These are phyloP conservation scores for Tetramorium simillimum DNA, from an alignment of 1,140 invertebrate species.

Conservation along the genomic window DNA sequence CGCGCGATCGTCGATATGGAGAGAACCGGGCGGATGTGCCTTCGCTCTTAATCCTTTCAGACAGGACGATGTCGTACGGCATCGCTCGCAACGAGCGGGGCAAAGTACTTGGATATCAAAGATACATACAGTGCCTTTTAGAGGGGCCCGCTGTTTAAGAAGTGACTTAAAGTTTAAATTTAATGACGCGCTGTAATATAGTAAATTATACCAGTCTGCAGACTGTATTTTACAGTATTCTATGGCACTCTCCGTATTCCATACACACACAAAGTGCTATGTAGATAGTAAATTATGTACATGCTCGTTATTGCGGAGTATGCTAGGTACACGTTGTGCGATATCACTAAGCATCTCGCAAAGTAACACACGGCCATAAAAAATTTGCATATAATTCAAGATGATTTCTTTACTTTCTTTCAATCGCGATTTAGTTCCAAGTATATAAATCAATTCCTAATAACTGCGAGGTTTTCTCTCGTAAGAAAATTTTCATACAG, in stretches of 20 bases:
- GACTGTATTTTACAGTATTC: background rate
- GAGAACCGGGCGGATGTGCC: background rate
- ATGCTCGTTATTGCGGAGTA: background rate
- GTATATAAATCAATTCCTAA: background rate
- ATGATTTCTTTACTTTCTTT: background rate
- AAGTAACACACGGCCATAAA: background rate
- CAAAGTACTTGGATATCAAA: background rate
- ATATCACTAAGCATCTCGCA: background rate
- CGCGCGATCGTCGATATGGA: background rate
- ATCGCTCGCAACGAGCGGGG: constrained; percentile 3
- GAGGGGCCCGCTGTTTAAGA: background rate
- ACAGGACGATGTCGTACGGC: background rate
- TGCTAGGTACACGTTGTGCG: too few species aligned
- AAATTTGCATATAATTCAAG: background rate
- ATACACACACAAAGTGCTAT: background rate
- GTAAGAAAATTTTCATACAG: background rate
- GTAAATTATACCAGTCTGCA: background rate
- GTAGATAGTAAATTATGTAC: background rate
- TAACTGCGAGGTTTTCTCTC: background rate
- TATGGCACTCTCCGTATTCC: background rate
- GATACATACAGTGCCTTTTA: background rate
- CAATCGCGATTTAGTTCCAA: background rate
- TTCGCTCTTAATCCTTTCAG: constrained; percentile 21
- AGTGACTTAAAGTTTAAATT: constrained; percentile 4
- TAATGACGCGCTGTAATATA: background rate